phyloP scores from a whole-genome alignment of 2,888 invertebrate species.

The Sphecodes monilicornis region DNA sequence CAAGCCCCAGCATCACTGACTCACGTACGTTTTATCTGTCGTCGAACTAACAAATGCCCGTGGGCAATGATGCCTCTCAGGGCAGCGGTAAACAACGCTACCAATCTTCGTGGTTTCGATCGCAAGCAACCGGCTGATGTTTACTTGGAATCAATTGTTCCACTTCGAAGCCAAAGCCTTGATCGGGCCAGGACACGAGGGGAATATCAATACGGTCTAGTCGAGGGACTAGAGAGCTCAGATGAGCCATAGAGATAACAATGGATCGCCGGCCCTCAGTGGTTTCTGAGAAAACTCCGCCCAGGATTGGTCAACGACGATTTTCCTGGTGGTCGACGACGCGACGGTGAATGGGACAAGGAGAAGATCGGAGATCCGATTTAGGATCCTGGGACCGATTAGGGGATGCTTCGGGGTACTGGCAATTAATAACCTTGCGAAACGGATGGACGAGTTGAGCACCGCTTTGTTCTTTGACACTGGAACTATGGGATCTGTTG shows the following conservation, averaged over 20 bases:
- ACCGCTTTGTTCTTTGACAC: not conserved
- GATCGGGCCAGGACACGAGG: not conserved
- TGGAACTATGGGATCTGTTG: not conserved
- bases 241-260: not conserved
- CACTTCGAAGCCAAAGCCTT: not conserved
- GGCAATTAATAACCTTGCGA: not conserved
- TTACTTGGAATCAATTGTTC: constrained; percentile 17
- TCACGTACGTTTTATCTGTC: constrained; percentile 68
- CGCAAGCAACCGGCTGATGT: not conserved
- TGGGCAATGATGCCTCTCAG: constrained; percentile 32
- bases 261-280: not conserved
- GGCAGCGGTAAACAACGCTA: constrained; percentile 31
- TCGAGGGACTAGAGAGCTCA: not conserved
- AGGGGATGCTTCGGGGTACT: not conserved
- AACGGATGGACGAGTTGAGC: not conserved
- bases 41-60: constrained; percentile 54
- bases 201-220: not conserved
- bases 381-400: not conserved
- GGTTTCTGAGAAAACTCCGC: not conserved
- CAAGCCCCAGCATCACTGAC: constrained; percentile 73
- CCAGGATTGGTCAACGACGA: not conserved
- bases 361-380: not conserved
- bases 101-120: constrained; percentile 18
- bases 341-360: not conserved
- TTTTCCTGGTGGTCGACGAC: not conserved